Conservation (phyloP, 2,888 invertebrate genomes). For the Adelphocoris suturalis region DNA sequence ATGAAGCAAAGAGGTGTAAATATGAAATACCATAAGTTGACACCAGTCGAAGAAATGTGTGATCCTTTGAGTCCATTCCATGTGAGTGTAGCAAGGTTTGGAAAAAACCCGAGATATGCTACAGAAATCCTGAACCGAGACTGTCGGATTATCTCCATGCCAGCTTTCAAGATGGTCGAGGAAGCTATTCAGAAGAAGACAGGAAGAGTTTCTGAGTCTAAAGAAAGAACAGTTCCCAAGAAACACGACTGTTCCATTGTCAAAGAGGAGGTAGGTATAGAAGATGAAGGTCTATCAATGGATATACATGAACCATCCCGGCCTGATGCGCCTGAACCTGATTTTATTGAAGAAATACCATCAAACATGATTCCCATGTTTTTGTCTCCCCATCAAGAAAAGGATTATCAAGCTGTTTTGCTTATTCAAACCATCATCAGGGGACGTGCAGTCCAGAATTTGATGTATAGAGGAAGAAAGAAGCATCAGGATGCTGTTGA, state of each 20-base stretch:
- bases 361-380: constrained; percentile 6
- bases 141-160: constrained; percentile 1
- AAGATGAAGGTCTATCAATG: neutral
- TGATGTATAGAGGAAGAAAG: constrained; percentile 65
- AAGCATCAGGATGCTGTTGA: constrained; percentile 51
- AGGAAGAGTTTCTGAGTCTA: neutral
- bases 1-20: constrained; percentile 61
- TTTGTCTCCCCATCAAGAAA: constrained; percentile 59
- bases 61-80: constrained; percentile 55
- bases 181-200: neutral
- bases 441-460: constrained; percentile 64
- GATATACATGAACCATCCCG: neutral
- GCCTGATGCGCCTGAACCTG: neutral
- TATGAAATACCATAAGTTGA: constrained; percentile 65
- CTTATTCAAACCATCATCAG: constrained; percentile 65
- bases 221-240: neutral
- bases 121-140: constrained; percentile 44
- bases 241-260: constrained; percentile 43
- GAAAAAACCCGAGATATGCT: constrained; percentile 63
- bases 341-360: neutral
- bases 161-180: constrained; percentile 17
- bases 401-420: constrained; percentile 66
- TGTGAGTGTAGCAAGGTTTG: constrained; percentile 66
- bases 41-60: constrained; percentile 67
- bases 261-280: constrained; percentile 5